These are phyloP conservation scores for Calidris pygmaea DNA, from an alignment of 2,113 vertebrate genomes.

Conservation along the genomic window DNA sequence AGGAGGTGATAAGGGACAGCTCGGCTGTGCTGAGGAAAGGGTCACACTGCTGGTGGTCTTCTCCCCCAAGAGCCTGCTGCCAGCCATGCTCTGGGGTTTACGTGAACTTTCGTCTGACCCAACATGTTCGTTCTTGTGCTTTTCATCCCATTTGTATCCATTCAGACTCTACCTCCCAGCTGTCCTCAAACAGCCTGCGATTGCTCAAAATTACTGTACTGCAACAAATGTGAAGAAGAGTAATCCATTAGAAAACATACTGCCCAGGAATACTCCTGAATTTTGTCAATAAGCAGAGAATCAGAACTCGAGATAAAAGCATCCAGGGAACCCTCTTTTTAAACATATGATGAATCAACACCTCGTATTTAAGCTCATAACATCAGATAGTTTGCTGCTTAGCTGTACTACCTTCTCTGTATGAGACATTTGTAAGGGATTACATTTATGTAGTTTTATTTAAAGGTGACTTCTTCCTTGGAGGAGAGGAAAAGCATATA, in stretches of 20 bases:
- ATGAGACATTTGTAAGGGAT: background rate
- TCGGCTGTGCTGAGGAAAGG: background rate
- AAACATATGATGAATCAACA: background rate
- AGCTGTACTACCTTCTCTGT: background rate
- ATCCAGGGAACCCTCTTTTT: background rate
- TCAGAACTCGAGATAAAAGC: background rate
- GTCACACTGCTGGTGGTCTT: background rate
- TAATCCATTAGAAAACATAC: background rate
- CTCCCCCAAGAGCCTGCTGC: background rate
- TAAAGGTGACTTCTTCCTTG: background rate
- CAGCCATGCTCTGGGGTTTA: background rate
- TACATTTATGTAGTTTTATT: background rate
- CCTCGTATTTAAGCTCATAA: background rate
- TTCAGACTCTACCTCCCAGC: background rate
- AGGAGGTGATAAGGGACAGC: background rate
- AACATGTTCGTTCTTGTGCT: accelerated
- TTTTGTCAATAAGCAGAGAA: background rate
- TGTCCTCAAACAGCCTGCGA: background rate
- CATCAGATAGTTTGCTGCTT: background rate
- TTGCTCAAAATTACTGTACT: background rate
- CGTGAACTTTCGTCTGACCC: background rate
- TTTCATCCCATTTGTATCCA: background rate
- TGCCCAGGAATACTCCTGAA: background rate
- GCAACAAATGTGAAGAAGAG: background rate
- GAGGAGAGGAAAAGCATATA: background rate